Percentiles rank a stretch among this genome's conserved stretches.
Evolutionary conservation across 2,797 vertebrate genomes (phyloP).

Genomic region (Alosa sapidissima): DNA sequence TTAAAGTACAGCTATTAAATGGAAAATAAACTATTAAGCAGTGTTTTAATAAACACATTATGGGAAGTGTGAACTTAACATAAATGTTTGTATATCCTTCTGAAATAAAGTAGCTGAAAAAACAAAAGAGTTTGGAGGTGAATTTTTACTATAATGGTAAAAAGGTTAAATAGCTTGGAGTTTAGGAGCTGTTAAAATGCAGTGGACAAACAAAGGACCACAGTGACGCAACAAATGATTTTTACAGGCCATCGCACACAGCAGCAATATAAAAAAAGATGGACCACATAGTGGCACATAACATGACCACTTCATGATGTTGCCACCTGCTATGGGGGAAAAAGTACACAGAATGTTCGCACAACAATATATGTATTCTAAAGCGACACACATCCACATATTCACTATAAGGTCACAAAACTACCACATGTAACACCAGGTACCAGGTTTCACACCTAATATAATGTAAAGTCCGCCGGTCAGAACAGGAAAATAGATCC

Average conservation of each 20-base stretch:
- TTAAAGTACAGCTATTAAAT: not conserved
- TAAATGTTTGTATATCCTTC: not conserved
- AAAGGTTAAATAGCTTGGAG: not conserved
- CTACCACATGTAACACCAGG: too few species aligned
- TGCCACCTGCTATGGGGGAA: too few species aligned
- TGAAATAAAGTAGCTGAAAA: slow-evolving; percentile 2
- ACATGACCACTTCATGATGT: too few species aligned
- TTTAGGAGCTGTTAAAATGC: not conserved
- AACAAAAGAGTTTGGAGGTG: not conserved
- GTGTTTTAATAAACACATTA: not conserved
- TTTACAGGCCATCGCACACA: slow-evolving; percentile 1
- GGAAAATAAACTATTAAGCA: not conserved
- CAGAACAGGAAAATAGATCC: too few species aligned
- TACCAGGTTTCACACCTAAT: too few species aligned
- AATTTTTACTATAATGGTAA: not conserved
- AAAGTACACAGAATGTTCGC: too few species aligned
- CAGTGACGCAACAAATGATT: slow-evolving; percentile 1
- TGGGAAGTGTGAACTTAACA: not conserved
- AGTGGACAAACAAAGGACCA: not conserved
- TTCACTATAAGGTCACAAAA: too few species aligned
- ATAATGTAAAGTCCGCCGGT: too few species aligned
- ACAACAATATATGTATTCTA: too few species aligned
- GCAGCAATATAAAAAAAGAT: not conserved
- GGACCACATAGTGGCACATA: too few species aligned
- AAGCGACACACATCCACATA: too few species aligned